Base-by-base conservation (phyloP, 1,140 invertebrate genomes). In the Steinernema khuongi region DNA sequence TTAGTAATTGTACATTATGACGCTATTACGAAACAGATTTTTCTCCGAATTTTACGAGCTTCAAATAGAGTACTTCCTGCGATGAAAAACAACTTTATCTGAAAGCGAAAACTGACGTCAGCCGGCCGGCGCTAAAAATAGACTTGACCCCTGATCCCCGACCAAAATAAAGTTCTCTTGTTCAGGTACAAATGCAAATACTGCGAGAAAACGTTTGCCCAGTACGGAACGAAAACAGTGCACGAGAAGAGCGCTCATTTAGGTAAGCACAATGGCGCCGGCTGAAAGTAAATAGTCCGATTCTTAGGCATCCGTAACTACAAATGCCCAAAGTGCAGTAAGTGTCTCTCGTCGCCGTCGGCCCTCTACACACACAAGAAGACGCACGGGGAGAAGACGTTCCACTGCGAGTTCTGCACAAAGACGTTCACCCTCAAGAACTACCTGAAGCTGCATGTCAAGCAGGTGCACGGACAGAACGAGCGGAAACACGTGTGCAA, bases 341-440 rank as follows among this genome's bases (percentile, higher is more conserved):
- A 82, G 68, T 79, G 70, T 73, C 77, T 84, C 29, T 85, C 82
- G n/a, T 84, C 83, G 4, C 83, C 83, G 14, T 84, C 82, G 11
- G 83, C 83, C 41, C 76, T 84, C 19, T 84, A 85, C 70, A 84
- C 83, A 11, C 83, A 84, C 76, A 84, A 84, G 67, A 85, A 84
- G 69, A 84, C 83, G 1, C 83, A 84, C 70, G 92, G 92, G 74
- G 91, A 93, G 86, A 92, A 91, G 70, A 91, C 91, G 60, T 92
- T 92, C 85, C 88, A 90, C 71, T 93, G 92, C 86, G 89, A 89
- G 79, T 91, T 90, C 86, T 93, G 92, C 86, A 89, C 90, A 30
- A 93, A 93, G 86, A 90, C 90, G 44, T 93, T 93, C 86, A 92
- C 91, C 69, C 88, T 91, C 79, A 91, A 91, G 83, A 91, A 92